A percentile compares a stretch with the other conserved stretches of the same genome.
Evolutionary conservation across 2,888 invertebrate genomes (phyloP).

Genomic region (Cecidostiba fungosa): DNA sequence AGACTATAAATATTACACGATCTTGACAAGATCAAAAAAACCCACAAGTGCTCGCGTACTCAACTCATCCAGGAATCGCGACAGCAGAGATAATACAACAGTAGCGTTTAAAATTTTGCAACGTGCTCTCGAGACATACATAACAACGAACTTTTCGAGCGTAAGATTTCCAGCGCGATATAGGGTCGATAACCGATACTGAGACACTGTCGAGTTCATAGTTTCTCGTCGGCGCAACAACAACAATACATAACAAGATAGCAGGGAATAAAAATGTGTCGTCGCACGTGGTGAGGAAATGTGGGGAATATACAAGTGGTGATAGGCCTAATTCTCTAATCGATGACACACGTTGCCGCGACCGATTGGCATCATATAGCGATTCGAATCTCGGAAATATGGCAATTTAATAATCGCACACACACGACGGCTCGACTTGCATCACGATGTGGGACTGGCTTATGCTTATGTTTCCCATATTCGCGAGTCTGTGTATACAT

Average conservation of each 20-base stretch:
- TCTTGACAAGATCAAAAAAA: no score
- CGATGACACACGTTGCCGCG: neutral
- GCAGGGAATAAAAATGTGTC: neutral
- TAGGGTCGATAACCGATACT: slow-evolving; percentile 62
- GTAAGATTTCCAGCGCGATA: slow-evolving; percentile 34
- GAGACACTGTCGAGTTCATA: slow-evolving; percentile 26
- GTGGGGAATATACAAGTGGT: neutral
- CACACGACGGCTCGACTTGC: neutral
- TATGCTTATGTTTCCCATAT: slow-evolving; percentile 26
- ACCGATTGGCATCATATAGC: neutral
- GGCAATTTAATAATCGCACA: slow-evolving; percentile 10
- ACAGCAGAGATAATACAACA: neutral
- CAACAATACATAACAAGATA: neutral
- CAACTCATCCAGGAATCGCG: neutral
- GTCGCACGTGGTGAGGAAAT: neutral
- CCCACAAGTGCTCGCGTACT: no score
- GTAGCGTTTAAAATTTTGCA: slow-evolving; percentile 1
- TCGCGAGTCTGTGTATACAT: neutral
- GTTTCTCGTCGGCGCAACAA: slow-evolving; percentile 13
- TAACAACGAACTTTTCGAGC: slow-evolving; percentile 25
- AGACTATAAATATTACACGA: no score
- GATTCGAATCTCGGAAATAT: neutral
- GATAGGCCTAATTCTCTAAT: slow-evolving; percentile 17
- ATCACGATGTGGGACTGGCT: slow-evolving; percentile 26
- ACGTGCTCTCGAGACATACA: neutral